Evolutionary conservation across 2,888 invertebrate genomes (phyloP).

Genomic region (Drosophila subquinaria): DNA sequence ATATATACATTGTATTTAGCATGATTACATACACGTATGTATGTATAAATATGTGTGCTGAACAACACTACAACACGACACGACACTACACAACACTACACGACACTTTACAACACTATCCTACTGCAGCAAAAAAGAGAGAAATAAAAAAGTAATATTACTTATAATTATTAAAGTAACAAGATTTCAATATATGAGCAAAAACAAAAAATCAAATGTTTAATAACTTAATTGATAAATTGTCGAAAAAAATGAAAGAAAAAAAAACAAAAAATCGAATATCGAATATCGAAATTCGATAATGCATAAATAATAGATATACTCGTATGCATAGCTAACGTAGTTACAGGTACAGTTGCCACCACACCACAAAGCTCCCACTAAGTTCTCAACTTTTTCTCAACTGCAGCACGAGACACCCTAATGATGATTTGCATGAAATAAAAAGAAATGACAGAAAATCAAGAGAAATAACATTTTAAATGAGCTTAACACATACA

Average conservation of each 20-base stretch:
- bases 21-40: constrained; percentile 11
- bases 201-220: constrained; percentile 25
- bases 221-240: constrained; percentile 33
- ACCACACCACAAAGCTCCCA: constrained; percentile 13
- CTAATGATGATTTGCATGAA: constrained; percentile 29
- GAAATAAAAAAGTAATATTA: constrained; percentile 23
- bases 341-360: constrained; percentile 55
- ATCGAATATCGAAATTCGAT: constrained; percentile 1
- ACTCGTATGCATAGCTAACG: constrained; percentile 52
- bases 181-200: constrained; percentile 51
- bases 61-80: constrained; percentile 26
- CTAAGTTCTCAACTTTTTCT: constrained; percentile 4
- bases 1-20: constrained; percentile 6
- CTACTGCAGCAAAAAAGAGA: constrained; percentile 20
- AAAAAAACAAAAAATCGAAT: not conserved
- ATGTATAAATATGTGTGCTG: constrained; percentile 21
- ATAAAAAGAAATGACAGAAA: not conserved
- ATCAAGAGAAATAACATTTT: constrained; percentile 19
- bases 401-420: constrained; percentile 26
- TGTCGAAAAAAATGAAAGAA: constrained; percentile 23
- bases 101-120: constrained; percentile 27
- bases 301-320: constrained; percentile 35
- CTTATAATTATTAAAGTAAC: constrained; percentile 16
- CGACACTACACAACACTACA: constrained; percentile 13
- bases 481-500: constrained; percentile 45